phyloP scores from a whole-genome alignment of 2,113 vertebrate genomes.

The Mastomys natalensis region DNA sequence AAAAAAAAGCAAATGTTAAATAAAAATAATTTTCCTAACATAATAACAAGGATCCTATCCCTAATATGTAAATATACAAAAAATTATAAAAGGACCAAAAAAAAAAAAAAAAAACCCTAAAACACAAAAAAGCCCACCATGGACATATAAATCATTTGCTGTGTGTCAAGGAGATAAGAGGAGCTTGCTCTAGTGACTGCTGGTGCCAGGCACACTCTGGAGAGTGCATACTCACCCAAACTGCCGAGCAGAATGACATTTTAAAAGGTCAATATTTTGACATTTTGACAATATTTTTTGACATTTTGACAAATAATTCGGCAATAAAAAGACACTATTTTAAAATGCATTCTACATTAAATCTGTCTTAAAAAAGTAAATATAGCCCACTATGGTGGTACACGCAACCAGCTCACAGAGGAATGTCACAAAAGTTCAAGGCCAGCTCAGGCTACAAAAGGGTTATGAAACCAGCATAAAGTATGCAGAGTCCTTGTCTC shows the following conservation, averaged over 20 bases:
- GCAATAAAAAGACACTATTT: too few relatives aligned
- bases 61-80: background rate
- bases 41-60: background rate
- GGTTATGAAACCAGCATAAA: background rate
- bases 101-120: background rate
- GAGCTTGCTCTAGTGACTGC: background rate
- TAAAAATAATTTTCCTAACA: conserved; percentile 46
- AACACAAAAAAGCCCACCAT: too few relatives aligned
- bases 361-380: background rate
- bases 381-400: background rate
- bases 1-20: background rate
- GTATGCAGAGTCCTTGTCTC: background rate
- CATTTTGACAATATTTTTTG: too few relatives aligned
- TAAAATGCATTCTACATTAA: background rate
- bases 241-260: background rate
- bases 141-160: conserved; percentile 4
- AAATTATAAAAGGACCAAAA: background rate
- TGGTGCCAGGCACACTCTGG: background rate
- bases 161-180: background rate
- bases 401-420: too few relatives aligned
- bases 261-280: too few relatives aligned
- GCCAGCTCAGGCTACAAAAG: background rate
- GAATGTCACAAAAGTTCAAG: background rate
- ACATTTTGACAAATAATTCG: too few relatives aligned
- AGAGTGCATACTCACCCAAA: conserved; percentile 8